phyloP scores from a whole-genome alignment of 2,888 invertebrate species.

The Acanthopleura granulata region DNA sequence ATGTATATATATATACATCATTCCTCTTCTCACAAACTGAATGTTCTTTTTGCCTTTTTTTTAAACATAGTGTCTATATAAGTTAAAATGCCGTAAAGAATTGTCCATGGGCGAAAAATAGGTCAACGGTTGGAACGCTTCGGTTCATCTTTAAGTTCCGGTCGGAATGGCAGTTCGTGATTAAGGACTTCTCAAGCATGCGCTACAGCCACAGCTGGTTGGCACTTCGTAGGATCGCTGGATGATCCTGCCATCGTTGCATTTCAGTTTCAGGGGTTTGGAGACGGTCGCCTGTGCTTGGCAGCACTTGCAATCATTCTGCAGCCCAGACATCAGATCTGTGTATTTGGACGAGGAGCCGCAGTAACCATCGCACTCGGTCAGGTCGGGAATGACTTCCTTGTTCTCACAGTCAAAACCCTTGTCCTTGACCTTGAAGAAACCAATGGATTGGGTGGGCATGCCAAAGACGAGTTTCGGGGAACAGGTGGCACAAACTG shows the following conservation, averaged over 20 bases:
- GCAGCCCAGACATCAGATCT: conserved; percentile 42
- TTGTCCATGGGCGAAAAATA: too few relatives aligned
- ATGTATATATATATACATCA: too few relatives aligned
- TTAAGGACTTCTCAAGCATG: conserved; percentile 38
- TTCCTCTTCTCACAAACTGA: too few relatives aligned
- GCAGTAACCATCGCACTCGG: conserved; percentile 55
- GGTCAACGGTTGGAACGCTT: too few relatives aligned
- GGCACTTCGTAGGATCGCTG: conserved; percentile 46
- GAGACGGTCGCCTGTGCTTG: conserved; percentile 38
- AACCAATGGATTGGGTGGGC: conserved; percentile 43
- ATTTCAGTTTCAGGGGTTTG: conserved; percentile 42
- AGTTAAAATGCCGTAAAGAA: too few relatives aligned
- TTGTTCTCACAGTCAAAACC: conserved; percentile 45
- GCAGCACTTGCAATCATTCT: conserved; percentile 52
- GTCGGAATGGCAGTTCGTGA: not conserved
- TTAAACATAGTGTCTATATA: too few relatives aligned
- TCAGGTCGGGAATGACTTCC: conserved; percentile 45
- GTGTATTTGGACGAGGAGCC: conserved; percentile 46
- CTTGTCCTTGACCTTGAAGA: conserved; percentile 43
- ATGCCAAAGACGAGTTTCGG: conserved; percentile 46
- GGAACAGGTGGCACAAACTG: conserved; percentile 43
- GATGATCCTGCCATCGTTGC: conserved; percentile 46
- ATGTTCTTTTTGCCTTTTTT: too few relatives aligned
- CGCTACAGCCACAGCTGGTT: conserved; percentile 46
- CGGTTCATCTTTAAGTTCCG: too few relatives aligned